Percentiles rank a stretch among this genome's conserved stretches.
Conservation (phyloP, 53 echinoderm and acorn worm genomes). For the Antedon mediterranea region DNA sequence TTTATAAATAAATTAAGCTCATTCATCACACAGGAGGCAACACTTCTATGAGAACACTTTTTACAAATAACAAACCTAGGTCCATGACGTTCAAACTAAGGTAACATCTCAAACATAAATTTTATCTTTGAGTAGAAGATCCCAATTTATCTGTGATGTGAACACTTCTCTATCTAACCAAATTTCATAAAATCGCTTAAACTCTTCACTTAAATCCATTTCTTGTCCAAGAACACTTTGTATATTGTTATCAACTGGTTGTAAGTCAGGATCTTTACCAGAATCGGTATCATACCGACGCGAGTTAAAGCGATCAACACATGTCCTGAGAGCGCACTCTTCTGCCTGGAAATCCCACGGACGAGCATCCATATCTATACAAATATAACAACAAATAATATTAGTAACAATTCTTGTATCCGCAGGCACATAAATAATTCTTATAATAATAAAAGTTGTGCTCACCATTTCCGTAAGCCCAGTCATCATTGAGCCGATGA, state of each 20-base stretch:
- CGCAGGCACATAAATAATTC: too few species aligned
- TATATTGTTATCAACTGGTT: slow-evolving; percentile 80
- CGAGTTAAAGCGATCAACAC: slow-evolving; percentile 89
- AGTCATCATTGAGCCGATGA: slow-evolving; percentile 88
- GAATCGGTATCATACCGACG: slow-evolving; percentile 53
- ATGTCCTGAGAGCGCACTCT: slow-evolving; percentile 88
- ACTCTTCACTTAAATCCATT: slow-evolving; percentile 78
- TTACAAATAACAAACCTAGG: too few species aligned
- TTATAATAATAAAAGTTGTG: neutral
- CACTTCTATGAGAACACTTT: too few species aligned
- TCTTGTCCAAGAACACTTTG: slow-evolving; percentile 86
- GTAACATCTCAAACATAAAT: slow-evolving; percentile 54
- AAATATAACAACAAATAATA: neutral
- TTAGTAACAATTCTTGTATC: neutral
- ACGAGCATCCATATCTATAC: slow-evolving; percentile 93
- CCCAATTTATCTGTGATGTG: slow-evolving; percentile 94
- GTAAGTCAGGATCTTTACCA: slow-evolving; percentile 45
- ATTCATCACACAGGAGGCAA: too few species aligned
- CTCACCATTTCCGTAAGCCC: slow-evolving; percentile 96
- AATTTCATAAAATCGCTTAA: slow-evolving; percentile 78
- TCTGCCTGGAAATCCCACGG: slow-evolving; percentile 99
- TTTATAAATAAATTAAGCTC: too few species aligned
- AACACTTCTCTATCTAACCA: slow-evolving; percentile 97
- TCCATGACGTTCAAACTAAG: too few species aligned
- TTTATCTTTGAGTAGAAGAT: slow-evolving; percentile 71